Base-by-base conservation (phyloP, 2,888 invertebrate species). In the Herminia tarsipennalis region DNA sequence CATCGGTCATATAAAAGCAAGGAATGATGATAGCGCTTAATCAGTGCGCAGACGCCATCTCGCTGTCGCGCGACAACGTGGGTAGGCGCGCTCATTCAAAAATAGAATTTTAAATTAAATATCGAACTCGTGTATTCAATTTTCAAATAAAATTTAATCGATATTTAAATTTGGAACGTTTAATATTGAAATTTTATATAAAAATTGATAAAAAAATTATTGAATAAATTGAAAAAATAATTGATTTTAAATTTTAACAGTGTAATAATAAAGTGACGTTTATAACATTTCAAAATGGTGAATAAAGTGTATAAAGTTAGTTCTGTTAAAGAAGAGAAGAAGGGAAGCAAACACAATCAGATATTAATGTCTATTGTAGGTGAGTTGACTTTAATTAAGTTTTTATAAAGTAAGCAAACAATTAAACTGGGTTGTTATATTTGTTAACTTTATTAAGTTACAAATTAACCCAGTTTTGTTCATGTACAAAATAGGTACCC, bases 331-430 rank as follows among this genome's bases (percentile, higher is more conserved):
- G 56, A 60, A n/a, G 48, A 66, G 9, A 70, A 65, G 6, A 44
- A 20, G 12, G 89, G 88, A 2, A 88, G 86, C 50, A 90, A 88
- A 70, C 85, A 86, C 44, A 84, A 85, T 57, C 89, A 90, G 69
- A 63, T 90, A 13, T 44, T 89, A 2, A 89, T 88, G 88, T 89
- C 89, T 1, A 89, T 90, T 55, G 66, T 88, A 20, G 85, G 89
- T 90, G 57, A 87, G 86, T 80, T 12, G 1, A 32, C 0, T 17
- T 8, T 10, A 22, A n/a, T n/a, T n/a, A n/a, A n/a, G n/a, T n/a
- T n/a, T n/a, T n/a, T n/a, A n/a, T n/a, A n/a, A n/a, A n/a, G n/a
- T n/a, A n/a, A n/a, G n/a, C n/a, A n/a, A n/a, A n/a, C n/a, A n/a
- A n/a, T n/a, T n/a, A n/a, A n/a, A n/a, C n/a, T n/a, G n/a, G n/a